Percentiles rank a stretch among this genome's conserved stretches.
Evolutionary conservation across 2,113 vertebrate species (phyloP).

Genomic region (Scolopax mira): DNA sequence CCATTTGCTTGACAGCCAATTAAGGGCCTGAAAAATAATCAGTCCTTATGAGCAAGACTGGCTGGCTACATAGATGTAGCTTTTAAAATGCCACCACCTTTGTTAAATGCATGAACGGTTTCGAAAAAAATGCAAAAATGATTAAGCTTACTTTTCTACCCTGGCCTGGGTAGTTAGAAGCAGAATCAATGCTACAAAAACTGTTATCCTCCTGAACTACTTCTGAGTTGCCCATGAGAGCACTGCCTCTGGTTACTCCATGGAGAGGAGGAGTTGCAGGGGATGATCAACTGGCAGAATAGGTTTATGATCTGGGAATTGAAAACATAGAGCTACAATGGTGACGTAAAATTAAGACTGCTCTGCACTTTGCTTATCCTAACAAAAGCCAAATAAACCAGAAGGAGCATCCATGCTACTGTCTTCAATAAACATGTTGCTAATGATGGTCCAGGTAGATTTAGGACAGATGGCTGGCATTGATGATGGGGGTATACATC

Average conservation of each 20-base stretch:
- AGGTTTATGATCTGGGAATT: background rate
- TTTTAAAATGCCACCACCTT: background rate
- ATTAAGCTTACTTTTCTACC: background rate
- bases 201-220: background rate
- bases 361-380: background rate
- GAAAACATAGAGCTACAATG: background rate
- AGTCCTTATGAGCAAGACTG: background rate
- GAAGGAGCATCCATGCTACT: background rate
- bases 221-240: background rate
- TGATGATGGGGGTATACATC: background rate
- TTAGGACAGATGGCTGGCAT: background rate
- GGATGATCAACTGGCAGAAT: background rate
- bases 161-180: background rate
- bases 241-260: background rate
- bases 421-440: background rate
- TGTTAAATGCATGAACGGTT: background rate
- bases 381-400: background rate
- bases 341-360: background rate
- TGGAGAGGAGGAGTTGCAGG: background rate
- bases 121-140: background rate
- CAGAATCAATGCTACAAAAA: background rate
- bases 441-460: background rate
- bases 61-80: background rate
- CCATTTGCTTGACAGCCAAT: background rate
- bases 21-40: background rate